Conservation (phyloP, 2,113 vertebrate genomes). For the Sylvietta virens region DNA sequence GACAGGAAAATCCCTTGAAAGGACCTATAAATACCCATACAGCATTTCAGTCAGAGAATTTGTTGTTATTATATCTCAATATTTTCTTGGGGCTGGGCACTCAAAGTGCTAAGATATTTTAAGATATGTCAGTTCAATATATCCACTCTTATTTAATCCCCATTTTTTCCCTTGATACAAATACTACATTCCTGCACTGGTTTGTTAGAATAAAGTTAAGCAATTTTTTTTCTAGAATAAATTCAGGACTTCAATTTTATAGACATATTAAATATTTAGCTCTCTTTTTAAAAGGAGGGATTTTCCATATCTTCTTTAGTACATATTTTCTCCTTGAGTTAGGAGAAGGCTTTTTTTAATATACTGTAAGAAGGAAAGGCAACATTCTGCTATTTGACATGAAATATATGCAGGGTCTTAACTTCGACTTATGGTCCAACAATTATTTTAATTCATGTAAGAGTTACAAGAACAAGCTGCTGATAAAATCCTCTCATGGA, state of each 20-base stretch:
- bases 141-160: background rate
- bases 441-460: conserved; percentile 38
- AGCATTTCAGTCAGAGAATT: background rate
- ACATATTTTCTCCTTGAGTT: background rate
- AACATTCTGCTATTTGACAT: background rate
- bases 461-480: conserved; percentile 27
- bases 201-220: background rate
- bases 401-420: conserved; percentile 24
- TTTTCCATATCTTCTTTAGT: background rate
- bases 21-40: background rate
- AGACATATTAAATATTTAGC: background rate
- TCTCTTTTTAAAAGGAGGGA: background rate
- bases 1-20: background rate
- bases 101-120: background rate
- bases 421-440: conserved; percentile 1
- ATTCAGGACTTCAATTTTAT: background rate
- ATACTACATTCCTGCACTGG: background rate
- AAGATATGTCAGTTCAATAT: background rate
- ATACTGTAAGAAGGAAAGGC: background rate
- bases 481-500: background rate
- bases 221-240: background rate
- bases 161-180: background rate
- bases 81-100: background rate
- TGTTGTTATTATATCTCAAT: background rate
- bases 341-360: background rate